phyloP scores from a whole-genome alignment of 2,113 vertebrate species.

The Atlantisia rogersi region DNA sequence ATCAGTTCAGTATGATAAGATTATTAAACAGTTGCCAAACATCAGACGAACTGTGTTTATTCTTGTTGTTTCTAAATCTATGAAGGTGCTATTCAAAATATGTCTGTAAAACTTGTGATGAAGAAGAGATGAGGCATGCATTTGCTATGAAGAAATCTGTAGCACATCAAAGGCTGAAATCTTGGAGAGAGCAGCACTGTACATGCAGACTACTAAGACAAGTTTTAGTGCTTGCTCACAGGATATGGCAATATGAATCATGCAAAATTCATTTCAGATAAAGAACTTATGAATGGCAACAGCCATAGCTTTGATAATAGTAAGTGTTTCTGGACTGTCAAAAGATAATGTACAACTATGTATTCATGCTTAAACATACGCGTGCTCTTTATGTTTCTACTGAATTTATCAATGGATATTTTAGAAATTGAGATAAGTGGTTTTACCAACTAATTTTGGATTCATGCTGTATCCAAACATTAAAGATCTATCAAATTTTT shows the following conservation, averaged over 20 bases:
- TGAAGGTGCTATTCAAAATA: constrained; percentile 10
- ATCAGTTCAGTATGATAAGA: constrained; percentile 20
- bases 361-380: constrained; percentile 40
- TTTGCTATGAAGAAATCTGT: constrained; percentile 46
- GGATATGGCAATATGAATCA: constrained; percentile 39
- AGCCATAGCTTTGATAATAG: constrained; percentile 61
- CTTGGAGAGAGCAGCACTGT: constrained; percentile 25
- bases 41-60: constrained; percentile 4
- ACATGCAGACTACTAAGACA: constrained; percentile 30
- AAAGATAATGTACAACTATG: constrained; percentile 43
- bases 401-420: constrained; percentile 55
- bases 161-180: not conserved
- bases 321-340: constrained; percentile 23
- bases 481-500: constrained; percentile 24
- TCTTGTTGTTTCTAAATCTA: constrained; percentile 46
- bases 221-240: constrained; percentile 30
- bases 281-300: constrained; percentile 68
- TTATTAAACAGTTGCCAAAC: not conserved
- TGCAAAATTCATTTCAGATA: constrained; percentile 63
- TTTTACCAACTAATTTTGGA: constrained; percentile 27
- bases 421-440: constrained; percentile 34
- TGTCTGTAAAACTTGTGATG: not conserved
- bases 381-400: constrained; percentile 22
- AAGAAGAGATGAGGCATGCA: constrained; percentile 11
- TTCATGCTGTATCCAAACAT: not conserved